A percentile compares a stretch with the other conserved stretches of the same genome.
phyloP scores from a whole-genome alignment of 2,888 invertebrate genomes.

The Drosophila lacicola region DNA sequence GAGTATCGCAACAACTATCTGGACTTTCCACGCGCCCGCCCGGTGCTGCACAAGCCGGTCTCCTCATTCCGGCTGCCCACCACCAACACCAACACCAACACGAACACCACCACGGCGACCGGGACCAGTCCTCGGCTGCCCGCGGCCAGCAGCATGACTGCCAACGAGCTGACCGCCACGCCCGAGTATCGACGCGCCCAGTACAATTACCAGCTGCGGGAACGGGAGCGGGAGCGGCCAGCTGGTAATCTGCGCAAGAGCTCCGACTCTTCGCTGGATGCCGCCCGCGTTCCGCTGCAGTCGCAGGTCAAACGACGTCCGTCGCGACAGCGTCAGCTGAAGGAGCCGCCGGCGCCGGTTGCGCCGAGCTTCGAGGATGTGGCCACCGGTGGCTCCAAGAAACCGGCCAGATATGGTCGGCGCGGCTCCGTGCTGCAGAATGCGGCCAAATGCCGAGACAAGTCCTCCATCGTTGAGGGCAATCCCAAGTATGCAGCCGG shows the following conservation, averaged over 20 bases:
- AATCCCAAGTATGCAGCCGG: conserved; percentile 82
- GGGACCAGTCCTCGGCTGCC: conserved; percentile 33
- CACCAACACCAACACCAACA: conserved; percentile 14
- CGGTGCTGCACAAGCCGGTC: conserved; percentile 82
- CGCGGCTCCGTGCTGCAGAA: conserved; percentile 80
- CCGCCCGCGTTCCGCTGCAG: conserved; percentile 27
- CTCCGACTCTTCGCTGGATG: conserved; percentile 62
- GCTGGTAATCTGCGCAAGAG: conserved; percentile 53
- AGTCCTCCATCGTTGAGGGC: conserved; percentile 81
- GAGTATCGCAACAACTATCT: conserved; percentile 84
- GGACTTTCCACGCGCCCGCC: conserved; percentile 84
- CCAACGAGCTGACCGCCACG: conserved; percentile 75
- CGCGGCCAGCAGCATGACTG: conserved; percentile 52
- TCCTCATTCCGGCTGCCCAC: conserved; percentile 83
- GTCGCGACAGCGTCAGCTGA: conserved; percentile 41
- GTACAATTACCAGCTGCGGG: conserved; percentile 83
- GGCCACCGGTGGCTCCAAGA: conserved; percentile 52
- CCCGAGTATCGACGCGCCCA: conserved; percentile 84
- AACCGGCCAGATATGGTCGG: conserved; percentile 82
- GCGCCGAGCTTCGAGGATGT: conserved; percentile 76
- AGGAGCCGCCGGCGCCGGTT: conserved; percentile 37
- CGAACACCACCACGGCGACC: conserved; percentile 5
- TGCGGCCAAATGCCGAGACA: conserved; percentile 78
- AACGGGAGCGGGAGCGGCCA: conserved; percentile 69
- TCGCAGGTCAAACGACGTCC: conserved; percentile 55